A percentile compares a stretch with the other conserved stretches of the same genome.
Evolutionary conservation across 2,888 invertebrate species (phyloP).

Genomic region (Drosophila meridionalis): DNA sequence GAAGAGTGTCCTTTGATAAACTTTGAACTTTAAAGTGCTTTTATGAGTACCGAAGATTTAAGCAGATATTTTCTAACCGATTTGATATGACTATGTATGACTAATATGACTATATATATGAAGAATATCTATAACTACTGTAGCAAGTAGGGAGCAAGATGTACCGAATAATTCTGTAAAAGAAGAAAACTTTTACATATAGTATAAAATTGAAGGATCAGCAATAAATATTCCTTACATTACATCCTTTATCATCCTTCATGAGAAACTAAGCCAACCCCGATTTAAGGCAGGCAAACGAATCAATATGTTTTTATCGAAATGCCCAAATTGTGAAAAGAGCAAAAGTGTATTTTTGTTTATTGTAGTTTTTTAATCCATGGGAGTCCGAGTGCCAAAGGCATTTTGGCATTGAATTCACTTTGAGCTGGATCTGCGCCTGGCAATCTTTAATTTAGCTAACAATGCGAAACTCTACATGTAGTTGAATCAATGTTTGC

Average conservation of each 20-base stretch:
- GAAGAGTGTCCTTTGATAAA: neutral
- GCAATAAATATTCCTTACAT: no score
- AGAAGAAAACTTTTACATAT: no score
- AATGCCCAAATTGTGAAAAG: neutral
- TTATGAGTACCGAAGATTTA: neutral
- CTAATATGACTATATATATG: no score
- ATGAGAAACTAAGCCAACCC: neutral
- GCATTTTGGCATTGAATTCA: neutral
- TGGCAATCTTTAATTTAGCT: constrained; percentile 5
- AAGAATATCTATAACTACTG: no score
- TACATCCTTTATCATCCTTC: no score
- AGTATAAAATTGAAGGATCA: no score
- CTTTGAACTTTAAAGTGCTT: neutral
- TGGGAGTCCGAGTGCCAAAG: neutral
- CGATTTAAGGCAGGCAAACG: neutral
- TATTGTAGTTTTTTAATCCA: no score
- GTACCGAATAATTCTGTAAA: no score
- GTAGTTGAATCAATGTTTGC: constrained; percentile 26
- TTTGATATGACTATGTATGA: neutral
- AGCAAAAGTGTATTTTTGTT: neutral
- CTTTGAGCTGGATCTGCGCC: constrained; percentile 4
- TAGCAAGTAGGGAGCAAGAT: no score
- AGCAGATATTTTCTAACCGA: neutral
- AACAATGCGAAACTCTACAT: constrained; percentile 7
- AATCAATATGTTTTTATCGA: neutral